Evolutionary conservation across 2,888 invertebrate genomes (phyloP), one percentile per base, ranked within the genome.

Genomic region (Ormyrus thymus): DNA sequence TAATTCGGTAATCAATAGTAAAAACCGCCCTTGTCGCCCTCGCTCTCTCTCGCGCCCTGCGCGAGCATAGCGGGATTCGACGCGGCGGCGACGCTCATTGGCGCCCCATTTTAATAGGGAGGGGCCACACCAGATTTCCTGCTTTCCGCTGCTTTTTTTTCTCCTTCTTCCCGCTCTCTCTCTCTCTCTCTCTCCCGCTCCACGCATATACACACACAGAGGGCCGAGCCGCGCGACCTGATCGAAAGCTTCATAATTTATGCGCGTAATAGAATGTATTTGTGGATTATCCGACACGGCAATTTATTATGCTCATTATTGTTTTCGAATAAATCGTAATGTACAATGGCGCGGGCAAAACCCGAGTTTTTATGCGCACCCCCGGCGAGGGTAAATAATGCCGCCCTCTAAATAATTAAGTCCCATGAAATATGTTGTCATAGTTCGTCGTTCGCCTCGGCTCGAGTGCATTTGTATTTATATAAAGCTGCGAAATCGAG

Each of bases 1-100:
- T 88, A 88, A 87, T 88, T 87, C 87, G 85, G 86, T 87, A 88
- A 88, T 88, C 88, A 88, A 88, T 88, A 88, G 88, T 87, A 87
- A 88, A 88, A 88, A 88, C 85, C 86, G 82, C 84, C 84, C 84
- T 84, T 83, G 84, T 83, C 82, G 84, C 86, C 84, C 82, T 73
- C 81, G 73, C 76, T 72, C 65, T 72, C 65, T 65, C 81, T 73
- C 70, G 73, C n/a, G 78, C 48, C 58, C 9, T 29, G 72, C 15
- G 68, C 15, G 70, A 29, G 9, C 4, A 29, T 29, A 29, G 75
- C 56, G 10, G 61, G 46, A 48, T 58, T 76, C 45, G 70, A 61
- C 70, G 15, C 62, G 29, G 3, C 29, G 46, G 70, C 76, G 55
- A 59, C 65, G 73, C 79, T 79, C 81, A 78, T 81, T 81, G 78